Conservation (phyloP, 2,797 vertebrate genomes). For the Esox lucius region DNA sequence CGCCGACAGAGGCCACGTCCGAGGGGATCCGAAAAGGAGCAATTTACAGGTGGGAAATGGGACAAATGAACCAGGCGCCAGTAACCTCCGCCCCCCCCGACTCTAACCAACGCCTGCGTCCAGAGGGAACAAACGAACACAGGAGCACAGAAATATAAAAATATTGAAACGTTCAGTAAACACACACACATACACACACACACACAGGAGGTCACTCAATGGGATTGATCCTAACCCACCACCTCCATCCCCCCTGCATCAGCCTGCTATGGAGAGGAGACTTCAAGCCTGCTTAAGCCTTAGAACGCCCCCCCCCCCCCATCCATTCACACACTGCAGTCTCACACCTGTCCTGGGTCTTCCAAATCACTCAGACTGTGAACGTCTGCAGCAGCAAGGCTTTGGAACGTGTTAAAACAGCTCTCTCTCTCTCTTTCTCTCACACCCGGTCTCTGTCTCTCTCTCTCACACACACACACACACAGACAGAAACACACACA, state of each 20-base stretch:
- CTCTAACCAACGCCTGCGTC: conserved; percentile 1
- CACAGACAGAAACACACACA: too few relatives aligned
- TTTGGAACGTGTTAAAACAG: conserved; percentile 38
- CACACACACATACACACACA: neutral
- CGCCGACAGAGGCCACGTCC: conserved; percentile 47
- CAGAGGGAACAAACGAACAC: neutral
- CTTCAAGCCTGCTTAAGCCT: conserved; percentile 30
- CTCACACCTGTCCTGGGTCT: conserved; percentile 41
- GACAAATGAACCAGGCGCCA: conserved; percentile 40
- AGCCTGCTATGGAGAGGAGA: conserved; percentile 35
- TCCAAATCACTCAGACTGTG: conserved; percentile 29
- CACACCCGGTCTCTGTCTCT: too few relatives aligned
- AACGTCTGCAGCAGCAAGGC: conserved; percentile 22
- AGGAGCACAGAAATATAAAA: conserved; percentile 6
- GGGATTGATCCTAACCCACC: neutral
- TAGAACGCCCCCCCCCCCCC: neutral
- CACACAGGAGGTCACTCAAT: neutral
- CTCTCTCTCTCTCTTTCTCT: neutral
- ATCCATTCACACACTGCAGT: neutral
- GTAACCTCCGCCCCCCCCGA: neutral
- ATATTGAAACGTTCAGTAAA: neutral
- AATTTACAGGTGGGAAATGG: conserved; percentile 59
- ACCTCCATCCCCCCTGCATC: neutral
- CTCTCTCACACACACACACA: too few relatives aligned
- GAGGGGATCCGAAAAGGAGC: conserved; percentile 51